Evolutionary conservation across 2,888 invertebrate species (phyloP).

Genomic region (Chrysodeixis includens): DNA sequence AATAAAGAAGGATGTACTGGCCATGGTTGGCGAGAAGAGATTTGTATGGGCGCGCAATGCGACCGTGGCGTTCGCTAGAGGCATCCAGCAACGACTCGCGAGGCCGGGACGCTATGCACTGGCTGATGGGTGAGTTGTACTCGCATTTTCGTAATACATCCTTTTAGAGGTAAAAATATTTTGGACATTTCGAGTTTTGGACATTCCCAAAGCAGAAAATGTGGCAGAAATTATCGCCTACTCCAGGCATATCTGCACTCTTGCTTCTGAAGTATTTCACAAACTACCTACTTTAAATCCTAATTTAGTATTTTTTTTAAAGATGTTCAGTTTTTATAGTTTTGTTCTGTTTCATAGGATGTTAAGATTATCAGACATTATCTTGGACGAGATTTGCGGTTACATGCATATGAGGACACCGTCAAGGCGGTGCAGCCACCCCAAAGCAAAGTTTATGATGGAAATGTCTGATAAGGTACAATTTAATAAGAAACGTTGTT

Average conservation of each 20-base stretch:
- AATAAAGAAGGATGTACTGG: constrained; percentile 73
- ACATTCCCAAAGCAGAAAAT: too few relatives aligned
- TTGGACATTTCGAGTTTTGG: too few relatives aligned
- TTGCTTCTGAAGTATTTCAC: too few relatives aligned
- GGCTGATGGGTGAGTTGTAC: constrained; percentile 75
- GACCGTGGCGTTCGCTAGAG: constrained; percentile 80
- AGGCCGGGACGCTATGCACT: constrained; percentile 75
- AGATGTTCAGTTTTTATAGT: too few relatives aligned
- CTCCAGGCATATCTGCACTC: too few relatives aligned
- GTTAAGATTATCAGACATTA: constrained; percentile 80
- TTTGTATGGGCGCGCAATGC: constrained; percentile 83
- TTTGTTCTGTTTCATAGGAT: constrained; percentile 65
- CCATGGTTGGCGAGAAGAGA: constrained; percentile 74
- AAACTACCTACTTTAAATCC: too few relatives aligned
- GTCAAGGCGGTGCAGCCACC: constrained; percentile 67
- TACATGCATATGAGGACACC: constrained; percentile 75
- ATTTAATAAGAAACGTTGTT: neutral
- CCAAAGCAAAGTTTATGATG: constrained; percentile 80
- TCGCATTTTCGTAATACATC: too few relatives aligned
- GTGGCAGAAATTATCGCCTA: too few relatives aligned
- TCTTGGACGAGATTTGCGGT: constrained; percentile 76
- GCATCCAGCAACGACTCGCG: constrained; percentile 78
- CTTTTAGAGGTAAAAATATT: too few relatives aligned
- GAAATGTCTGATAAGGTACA: constrained; percentile 85
- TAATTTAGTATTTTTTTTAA: too few relatives aligned